Evolutionary conservation across 2,888 invertebrate species (phyloP), one percentile per base, ranked within the genome.

Genomic region (Anodontia alba): DNA sequence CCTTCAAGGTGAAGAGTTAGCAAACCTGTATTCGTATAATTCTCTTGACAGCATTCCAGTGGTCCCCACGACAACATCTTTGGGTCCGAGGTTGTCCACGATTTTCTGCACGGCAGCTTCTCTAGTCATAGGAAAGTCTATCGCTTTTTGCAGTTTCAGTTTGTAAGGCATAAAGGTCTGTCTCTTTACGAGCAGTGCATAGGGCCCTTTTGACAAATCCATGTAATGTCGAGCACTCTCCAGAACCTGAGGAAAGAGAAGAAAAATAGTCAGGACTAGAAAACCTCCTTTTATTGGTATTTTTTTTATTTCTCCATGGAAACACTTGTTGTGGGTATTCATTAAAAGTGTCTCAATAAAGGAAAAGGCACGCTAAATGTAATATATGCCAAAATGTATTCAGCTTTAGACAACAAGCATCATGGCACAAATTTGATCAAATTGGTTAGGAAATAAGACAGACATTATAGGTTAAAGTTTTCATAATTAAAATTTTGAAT

Each of bases 41-140:
- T 95, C 95, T 51, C 95, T 87, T 0, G 95, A 95, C 73, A 94
- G 86, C 95, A 95, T 95, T 31, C 95, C 95, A 12, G 95, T 95
- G 0, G 95, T 94, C 33, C 94, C 94, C 20, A 95, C 93, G 15
- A 95, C 92, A 3, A 95, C 92, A 88, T 95, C 95, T 54, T 91
- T 89, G 29, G 93, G 92, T 26, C 88, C 88, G 5, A 95, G 88
- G 66, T 88, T 83, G 73, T 93, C 92, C 8, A 94, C 88, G 23
- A 95, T 87, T 10, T 90, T 81, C 71, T 93, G 88, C 71, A 95
- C 76, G 2, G 94, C 95, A 42, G 88, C 90, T 86, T 95, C 95
- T 81, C 95, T 88, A 12, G 88, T 91, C 84, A 95, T 85, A 12
- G 91, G 88, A 75, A 90, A 89, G 73, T 85, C 79, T 23, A 76